A percentile compares a stretch with the other conserved stretches of the same genome.
Conservation (phyloP, 2,888 invertebrate species). For the Cordilura impudica region DNA sequence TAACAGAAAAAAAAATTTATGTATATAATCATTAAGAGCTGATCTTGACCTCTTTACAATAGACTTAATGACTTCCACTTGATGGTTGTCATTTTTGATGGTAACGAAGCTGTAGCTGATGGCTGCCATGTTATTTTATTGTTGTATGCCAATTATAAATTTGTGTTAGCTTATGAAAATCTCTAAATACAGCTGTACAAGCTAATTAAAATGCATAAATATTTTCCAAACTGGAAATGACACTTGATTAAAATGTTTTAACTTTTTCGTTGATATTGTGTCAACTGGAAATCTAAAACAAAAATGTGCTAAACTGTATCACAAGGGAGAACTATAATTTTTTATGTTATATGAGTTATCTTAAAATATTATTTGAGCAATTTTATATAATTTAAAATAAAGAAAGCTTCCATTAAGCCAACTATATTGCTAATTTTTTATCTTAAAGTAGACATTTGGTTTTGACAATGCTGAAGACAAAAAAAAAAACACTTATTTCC, state of each 20-base stretch:
- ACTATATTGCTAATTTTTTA: no score
- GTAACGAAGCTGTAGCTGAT: no score
- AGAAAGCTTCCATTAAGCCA: no score
- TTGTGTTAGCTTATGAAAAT: neutral
- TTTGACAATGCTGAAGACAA: no score
- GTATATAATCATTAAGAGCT: slow-evolving; percentile 10
- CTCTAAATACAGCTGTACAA: neutral
- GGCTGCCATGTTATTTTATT: neutral
- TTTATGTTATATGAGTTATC: no score
- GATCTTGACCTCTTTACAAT: slow-evolving; percentile 35
- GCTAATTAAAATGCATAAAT: neutral
- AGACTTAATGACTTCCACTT: slow-evolving; percentile 16
- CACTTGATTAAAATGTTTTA: neutral
- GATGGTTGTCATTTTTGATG: neutral
- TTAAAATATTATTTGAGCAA: no score
- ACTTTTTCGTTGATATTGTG: neutral
- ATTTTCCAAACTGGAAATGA: neutral
- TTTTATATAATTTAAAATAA: no score
- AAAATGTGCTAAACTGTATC: no score
- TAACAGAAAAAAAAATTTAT: neutral
- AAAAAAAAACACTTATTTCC: no score
- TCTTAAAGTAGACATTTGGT: no score
- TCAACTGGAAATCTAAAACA: no score
- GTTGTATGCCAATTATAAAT: neutral
- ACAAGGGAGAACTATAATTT: no score